Evolutionary conservation across 1,140 invertebrate species (phyloP).

Genomic region (Euura saliciscinereae): DNA sequence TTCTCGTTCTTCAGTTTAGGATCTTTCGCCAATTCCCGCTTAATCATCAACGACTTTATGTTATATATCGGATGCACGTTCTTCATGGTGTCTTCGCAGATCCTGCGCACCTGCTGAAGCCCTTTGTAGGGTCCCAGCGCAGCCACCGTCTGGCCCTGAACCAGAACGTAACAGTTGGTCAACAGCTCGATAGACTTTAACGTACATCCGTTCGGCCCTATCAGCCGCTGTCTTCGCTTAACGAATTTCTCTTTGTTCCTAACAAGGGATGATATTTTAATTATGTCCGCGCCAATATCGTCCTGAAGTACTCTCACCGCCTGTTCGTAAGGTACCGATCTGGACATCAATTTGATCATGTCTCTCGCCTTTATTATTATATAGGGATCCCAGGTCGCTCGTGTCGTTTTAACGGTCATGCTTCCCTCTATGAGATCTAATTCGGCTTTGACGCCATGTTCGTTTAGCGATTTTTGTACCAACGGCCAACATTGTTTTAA

Average conservation of each 20-base stretch:
- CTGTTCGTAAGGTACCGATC: slow-evolving; percentile 98
- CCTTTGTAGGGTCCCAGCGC: slow-evolving; percentile 95
- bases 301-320: slow-evolving; percentile 86
- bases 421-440: slow-evolving; percentile 95
- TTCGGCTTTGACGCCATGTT: slow-evolving; percentile 85
- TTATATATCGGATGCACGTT: slow-evolving; percentile 99
- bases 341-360: slow-evolving; percentile 91
- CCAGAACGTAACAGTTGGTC: slow-evolving; percentile 97
- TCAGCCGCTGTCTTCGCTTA: slow-evolving; percentile 91
- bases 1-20: slow-evolving; percentile 90
- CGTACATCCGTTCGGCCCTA: slow-evolving; percentile 96
- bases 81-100: slow-evolving; percentile 97
- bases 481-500: slow-evolving; percentile 95
- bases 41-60: slow-evolving; percentile 98
- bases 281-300: slow-evolving; percentile 93
- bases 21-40: slow-evolving; percentile 92
- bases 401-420: slow-evolving; percentile 93
- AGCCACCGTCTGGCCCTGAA: slow-evolving; percentile 98
- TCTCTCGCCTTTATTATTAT: slow-evolving; percentile 97
- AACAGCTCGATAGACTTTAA: slow-evolving; percentile 97
- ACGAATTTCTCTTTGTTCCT: slow-evolving; percentile 95
- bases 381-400: slow-evolving; percentile 99
- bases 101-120: slow-evolving; percentile 87
- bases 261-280: slow-evolving; percentile 93
- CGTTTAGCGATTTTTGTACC: slow-evolving; percentile 83